Evolutionary conservation across 2,888 invertebrate species (phyloP), one percentile per base, ranked within the genome.

Genomic region (Heteromurus nitidus): DNA sequence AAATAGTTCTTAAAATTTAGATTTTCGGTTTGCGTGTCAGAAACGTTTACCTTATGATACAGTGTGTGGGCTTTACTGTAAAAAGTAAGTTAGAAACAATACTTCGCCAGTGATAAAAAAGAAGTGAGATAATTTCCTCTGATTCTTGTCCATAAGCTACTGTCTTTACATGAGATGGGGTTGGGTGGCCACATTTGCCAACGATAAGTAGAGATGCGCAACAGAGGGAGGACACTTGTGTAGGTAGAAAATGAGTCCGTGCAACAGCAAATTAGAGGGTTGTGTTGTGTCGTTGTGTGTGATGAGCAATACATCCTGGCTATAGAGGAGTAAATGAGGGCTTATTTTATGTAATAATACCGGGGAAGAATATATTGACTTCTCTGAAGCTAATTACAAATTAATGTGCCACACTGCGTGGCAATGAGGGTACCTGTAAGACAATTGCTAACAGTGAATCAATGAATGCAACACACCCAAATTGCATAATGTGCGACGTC

Each of bases 21-120:
- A 77, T 77, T 69, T 24, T 68, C 16, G 18, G 62, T 53, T 77
- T 62, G 77, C 77, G 77, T 77, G 77, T 77, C 36, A 24, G 50
- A 69, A 36, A 30, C 47, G 18, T 67, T 67, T 67, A 67, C 3
- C 22, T 30, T 24, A 5, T 50, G n/a, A 50, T n/a, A 18, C 20
- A 5, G n/a, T n/a, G n/a, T n/a, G n/a, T n/a, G 9, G 3, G n/a
- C 7, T n/a, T 11, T 13, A 50, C 50, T 13, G 20, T 9, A 5
- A 36, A 13, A 36, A 16, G n/a, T 47, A n/a, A 47, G n/a, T 13
- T 53, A 53, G 24, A 53, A 58, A 58, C 58, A 58, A 28, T 9
- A 13, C 13, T 36, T 36, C 36, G 13, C 13, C 13, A 9, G 36
- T 36, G 36, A 36, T 36, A 36, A 26, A 53, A 58, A 16, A 13